Conservation (phyloP, 2,888 invertebrate species). For the Cephus nigrinus region DNA sequence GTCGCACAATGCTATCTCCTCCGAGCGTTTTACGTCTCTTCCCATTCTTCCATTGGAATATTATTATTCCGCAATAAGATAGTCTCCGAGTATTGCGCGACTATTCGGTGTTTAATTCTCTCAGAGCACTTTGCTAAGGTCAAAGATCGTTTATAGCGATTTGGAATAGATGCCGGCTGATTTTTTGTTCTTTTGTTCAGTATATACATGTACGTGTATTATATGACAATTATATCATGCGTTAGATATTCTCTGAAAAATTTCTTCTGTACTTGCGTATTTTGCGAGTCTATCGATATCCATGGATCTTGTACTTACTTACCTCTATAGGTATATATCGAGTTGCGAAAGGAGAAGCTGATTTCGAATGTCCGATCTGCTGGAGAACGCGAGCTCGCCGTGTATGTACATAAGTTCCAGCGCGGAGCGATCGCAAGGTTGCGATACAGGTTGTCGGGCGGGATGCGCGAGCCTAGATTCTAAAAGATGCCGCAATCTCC, state of each 20-base stretch:
- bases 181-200: neutral
- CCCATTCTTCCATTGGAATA: conserved; percentile 17
- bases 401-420: conserved; percentile 27
- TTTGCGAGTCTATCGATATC: neutral
- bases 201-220: neutral
- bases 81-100: neutral
- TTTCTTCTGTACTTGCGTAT: neutral
- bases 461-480: conserved; percentile 32
- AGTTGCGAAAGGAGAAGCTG: neutral
- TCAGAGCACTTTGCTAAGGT: neutral
- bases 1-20: conserved; percentile 34
- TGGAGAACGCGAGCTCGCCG: neutral
- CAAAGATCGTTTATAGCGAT: neutral
- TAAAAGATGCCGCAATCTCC: conserved; percentile 36
- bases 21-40: conserved; percentile 26
- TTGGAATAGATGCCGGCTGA: neutral
- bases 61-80: conserved; percentile 2
- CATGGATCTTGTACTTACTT: neutral
- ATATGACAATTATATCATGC: neutral
- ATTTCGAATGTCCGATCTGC: neutral
- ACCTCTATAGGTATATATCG: neutral
- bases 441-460: conserved; percentile 32
- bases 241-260: neutral
- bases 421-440: conserved; percentile 35
- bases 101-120: neutral